A percentile compares a stretch with the other conserved stretches of the same genome.
Conservation (phyloP, 2,113 vertebrate species). For the Centropus bengalensis region DNA sequence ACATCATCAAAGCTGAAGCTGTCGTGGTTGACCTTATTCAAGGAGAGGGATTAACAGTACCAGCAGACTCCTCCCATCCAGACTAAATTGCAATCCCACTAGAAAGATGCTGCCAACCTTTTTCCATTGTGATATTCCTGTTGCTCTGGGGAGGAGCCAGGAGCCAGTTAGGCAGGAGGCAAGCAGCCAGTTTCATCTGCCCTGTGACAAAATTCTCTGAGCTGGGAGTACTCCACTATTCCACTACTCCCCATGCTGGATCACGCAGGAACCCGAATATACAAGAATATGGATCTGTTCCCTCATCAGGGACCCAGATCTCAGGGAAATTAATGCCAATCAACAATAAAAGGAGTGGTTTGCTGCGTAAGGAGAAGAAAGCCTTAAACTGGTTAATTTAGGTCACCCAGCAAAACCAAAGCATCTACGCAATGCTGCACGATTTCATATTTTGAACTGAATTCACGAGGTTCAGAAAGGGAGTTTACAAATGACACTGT, state of each 20-base stretch:
- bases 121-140: neutral
- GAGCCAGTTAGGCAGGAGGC: neutral
- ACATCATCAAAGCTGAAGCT: neutral
- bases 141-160: neutral
- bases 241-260: neutral
- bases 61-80: neutral
- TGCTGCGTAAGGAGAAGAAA: neutral
- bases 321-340: neutral
- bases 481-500: neutral
- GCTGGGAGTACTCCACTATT: neutral
- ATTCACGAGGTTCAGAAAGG: constrained; percentile 10
- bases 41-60: neutral
- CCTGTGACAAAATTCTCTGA: neutral
- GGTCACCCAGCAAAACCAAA: constrained; percentile 13
- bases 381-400: neutral
- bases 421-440: neutral
- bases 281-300: neutral
- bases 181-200: neutral
- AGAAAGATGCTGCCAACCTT: neutral
- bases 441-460: neutral
- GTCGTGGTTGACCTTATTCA: neutral
- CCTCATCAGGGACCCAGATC: neutral
- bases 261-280: neutral
- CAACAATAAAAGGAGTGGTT: neutral
- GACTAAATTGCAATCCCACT: neutral